These are phyloP conservation scores for Rhynchotus rufescens DNA, from an alignment of 2,797 vertebrate genomes.

Conservation along the genomic window DNA sequence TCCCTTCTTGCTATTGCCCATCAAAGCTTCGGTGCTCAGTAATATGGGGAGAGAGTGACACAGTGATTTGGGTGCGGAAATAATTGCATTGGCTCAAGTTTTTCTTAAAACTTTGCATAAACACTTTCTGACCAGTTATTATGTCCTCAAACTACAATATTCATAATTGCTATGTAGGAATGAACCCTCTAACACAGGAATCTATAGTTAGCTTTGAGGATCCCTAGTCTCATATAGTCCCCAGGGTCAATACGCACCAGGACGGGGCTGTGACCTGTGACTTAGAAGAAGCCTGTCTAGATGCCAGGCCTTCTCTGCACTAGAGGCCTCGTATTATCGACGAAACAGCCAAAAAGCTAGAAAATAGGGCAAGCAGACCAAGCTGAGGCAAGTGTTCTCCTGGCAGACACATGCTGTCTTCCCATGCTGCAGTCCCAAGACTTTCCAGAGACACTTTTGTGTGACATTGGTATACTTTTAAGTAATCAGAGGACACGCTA, in stretches of 20 bases:
- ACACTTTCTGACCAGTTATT: neutral
- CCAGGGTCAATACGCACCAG: constrained; percentile 4
- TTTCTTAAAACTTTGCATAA: neutral
- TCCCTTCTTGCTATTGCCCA: neutral
- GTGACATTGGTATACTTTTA: neutral
- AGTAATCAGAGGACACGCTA: neutral
- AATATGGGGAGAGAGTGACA: neutral
- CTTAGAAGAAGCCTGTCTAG: constrained; percentile 35
- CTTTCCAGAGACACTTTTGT: neutral
- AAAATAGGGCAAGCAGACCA: constrained; percentile 37
- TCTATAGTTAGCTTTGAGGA: neutral
- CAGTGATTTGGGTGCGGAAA: neutral
- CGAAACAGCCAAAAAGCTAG: constrained; percentile 21
- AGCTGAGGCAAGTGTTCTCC: neutral
- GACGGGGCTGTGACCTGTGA: neutral
- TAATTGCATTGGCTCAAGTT: neutral
- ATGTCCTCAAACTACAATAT: neutral
- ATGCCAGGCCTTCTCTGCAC: constrained; percentile 20
- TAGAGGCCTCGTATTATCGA: constrained; percentile 4
- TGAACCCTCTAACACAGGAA: neutral
- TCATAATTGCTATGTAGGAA: neutral
- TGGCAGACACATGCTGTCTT: constrained; percentile 1
- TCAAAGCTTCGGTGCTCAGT: neutral
- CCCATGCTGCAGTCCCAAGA: neutral
- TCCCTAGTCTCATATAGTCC: neutral